A percentile compares a stretch with the other conserved stretches of the same genome.
These are phyloP conservation scores for Allygus modestus DNA, from an alignment of 2,888 invertebrate genomes.

Conservation along the genomic window DNA sequence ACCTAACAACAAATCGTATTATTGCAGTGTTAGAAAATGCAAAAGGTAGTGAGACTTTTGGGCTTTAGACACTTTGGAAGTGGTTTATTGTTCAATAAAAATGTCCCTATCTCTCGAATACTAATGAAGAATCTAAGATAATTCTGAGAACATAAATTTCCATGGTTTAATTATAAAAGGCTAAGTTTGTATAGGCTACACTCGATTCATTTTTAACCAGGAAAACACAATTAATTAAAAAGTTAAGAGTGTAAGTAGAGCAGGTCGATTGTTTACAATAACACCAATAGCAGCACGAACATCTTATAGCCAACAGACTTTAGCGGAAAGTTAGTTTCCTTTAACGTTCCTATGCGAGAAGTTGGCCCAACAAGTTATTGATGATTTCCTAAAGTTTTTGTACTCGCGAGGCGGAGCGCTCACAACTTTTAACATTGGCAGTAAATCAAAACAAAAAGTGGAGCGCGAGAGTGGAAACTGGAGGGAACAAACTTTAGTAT, in stretches of 20 bases:
- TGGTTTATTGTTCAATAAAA: no score
- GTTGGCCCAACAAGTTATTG: constrained; percentile 36
- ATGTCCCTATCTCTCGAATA: no score
- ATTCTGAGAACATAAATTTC: no score
- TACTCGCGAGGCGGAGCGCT: constrained; percentile 10
- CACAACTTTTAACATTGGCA: constrained; percentile 41
- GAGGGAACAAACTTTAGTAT: constrained; percentile 42
- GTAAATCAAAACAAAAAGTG: constrained; percentile 53
- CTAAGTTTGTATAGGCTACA: no score
- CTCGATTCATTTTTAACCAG: no score
- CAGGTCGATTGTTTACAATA: neutral
- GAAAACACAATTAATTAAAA: no score
- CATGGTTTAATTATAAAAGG: no score
- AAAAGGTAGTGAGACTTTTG: no score
- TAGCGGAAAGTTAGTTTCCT: constrained; percentile 1
- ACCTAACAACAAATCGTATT: no score
- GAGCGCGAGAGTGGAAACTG: constrained; percentile 47
- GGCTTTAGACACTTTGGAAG: no score
- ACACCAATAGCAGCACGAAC: constrained; percentile 4
- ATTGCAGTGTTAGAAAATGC: no score
- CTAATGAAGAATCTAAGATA: no score
- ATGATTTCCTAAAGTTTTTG: constrained; percentile 28
- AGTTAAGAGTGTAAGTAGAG: neutral
- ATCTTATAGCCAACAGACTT: neutral
- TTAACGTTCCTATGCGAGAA: constrained; percentile 11